These are phyloP conservation scores for Ectropis crepuscularia DNA, from an alignment of 2,888 invertebrate species.

Conservation along the genomic window DNA sequence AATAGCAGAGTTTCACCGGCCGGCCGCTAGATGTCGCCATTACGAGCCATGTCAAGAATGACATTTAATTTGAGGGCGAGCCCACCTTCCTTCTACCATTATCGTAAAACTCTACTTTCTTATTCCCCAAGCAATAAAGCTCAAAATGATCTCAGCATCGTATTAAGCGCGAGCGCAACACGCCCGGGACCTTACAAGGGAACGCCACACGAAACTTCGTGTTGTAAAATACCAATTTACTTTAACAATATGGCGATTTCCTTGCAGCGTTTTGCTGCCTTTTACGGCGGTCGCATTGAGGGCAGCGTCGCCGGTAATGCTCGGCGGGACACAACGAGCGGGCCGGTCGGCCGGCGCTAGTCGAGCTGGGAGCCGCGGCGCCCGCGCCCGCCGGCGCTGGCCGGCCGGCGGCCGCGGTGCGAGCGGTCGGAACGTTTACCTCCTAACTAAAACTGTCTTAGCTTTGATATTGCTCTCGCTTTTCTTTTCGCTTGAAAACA, in stretches of 20 bases:
- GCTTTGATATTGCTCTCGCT: too few relatives aligned
- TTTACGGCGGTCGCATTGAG: conserved; percentile 75
- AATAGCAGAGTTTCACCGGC: conserved; percentile 46
- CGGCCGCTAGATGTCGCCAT: conserved; percentile 65
- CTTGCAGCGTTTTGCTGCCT: conserved; percentile 71
- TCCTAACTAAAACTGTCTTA: too few relatives aligned
- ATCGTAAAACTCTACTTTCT: conserved; percentile 5
- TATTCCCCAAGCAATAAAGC: conserved; percentile 36
- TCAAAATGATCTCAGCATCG: conserved; percentile 33
- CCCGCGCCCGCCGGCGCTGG: too few relatives aligned
- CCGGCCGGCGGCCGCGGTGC: too few relatives aligned
- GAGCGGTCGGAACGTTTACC: too few relatives aligned
- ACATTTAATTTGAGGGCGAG: conserved; percentile 64
- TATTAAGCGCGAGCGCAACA: conserved; percentile 17
- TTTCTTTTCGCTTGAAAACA: too few relatives aligned
- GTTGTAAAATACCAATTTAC: conserved; percentile 81
- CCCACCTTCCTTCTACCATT: conserved; percentile 11
- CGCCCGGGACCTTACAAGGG: conserved; percentile 51
- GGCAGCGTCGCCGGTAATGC: conserved; percentile 67
- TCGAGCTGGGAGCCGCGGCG: conserved; percentile 42
- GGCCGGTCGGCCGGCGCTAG: conserved; percentile 30
- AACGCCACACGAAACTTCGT: conserved; percentile 70
- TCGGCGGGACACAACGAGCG: conserved; percentile 57
- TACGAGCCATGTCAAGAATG: conserved; percentile 65
- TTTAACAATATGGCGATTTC: conserved; percentile 80